Base-by-base conservation (phyloP, 2,797 vertebrate species). In the Hippocampus kuda region DNA sequence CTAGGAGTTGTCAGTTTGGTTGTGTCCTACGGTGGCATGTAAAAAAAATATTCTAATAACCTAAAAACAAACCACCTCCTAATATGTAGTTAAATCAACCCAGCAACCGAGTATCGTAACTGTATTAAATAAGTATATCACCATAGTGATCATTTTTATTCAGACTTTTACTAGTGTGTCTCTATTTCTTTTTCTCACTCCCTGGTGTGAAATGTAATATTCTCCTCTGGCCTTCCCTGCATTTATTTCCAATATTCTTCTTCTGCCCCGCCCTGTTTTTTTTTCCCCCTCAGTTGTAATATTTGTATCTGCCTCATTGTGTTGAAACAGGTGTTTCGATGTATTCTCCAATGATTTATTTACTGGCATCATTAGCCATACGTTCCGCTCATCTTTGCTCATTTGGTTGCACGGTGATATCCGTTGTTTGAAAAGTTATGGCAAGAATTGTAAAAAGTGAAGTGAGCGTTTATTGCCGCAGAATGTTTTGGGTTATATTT, bases 341-440 rank as follows among this genome's bases (percentile, higher is more conserved):
- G 82, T 81, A 78, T 73, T 76, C 71, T 68, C 68, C 56, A 44
- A 77, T 86, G 76, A 86, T 86, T 88, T 88, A 88, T 89, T 88
- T 84, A 87, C 70, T 68, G 77, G 80, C 74, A 84, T 88, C 75
- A 84, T 75, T 88, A 88, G 88, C 88, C 81, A 87, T 84, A 12
- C 18, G 5, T 64, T 64, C 67, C 69, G 77, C 80, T 82, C 78
- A 76, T 76, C 74, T 77, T 75, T 64, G 68, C 80, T 81, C 82
- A 83, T 86, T 88, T 85, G 75, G 74, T 62, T 24, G 20, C n/a
- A 71, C 74, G 79, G 48, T 78, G 69, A 74, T 77, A 73, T 83
- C 75, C 72, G 69, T 67, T 0, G 60, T 77, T 71, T 70, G 72
- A 82, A 79, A 85, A 85, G 78, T 82, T 86, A 79, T 76, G 74